Evolutionary conservation across 2,888 invertebrate species (phyloP).

Genomic region (Drosophila prostipennis): DNA sequence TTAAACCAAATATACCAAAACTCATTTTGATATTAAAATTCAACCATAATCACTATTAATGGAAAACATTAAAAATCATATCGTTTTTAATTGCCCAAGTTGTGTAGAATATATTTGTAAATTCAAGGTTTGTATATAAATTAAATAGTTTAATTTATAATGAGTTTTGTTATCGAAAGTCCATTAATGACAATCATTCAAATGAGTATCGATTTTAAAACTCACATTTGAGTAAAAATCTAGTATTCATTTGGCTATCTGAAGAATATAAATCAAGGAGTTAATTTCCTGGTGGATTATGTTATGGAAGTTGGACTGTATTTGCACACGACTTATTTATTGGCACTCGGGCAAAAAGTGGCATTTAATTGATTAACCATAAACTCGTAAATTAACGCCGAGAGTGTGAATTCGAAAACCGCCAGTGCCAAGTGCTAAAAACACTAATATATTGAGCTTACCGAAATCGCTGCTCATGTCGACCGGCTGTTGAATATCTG

Average conservation of each 20-base stretch:
- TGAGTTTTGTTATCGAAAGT: neutral
- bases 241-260: neutral
- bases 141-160: too few relatives aligned
- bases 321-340: slow-evolving; percentile 25
- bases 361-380: slow-evolving; percentile 39
- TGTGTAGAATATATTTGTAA: too few relatives aligned
- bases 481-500: slow-evolving; percentile 2
- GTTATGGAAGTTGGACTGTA: neutral
- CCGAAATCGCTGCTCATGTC: slow-evolving; percentile 57
- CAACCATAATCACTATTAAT: too few relatives aligned
- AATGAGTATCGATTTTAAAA: neutral
- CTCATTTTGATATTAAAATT: too few relatives aligned
- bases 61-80: too few relatives aligned
- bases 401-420: slow-evolving; percentile 6
- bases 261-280: neutral
- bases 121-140: too few relatives aligned
- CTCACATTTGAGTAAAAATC: neutral
- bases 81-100: too few relatives aligned
- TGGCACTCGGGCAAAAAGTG: slow-evolving; percentile 12
- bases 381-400: slow-evolving; percentile 41
- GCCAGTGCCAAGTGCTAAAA: slow-evolving; percentile 9
- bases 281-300: neutral
- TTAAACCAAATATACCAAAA: too few relatives aligned
- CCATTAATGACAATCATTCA: neutral
- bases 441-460: slow-evolving; percentile 31